Conservation (phyloP, 2,888 invertebrate genomes). For the Leptopilina syphax region DNA sequence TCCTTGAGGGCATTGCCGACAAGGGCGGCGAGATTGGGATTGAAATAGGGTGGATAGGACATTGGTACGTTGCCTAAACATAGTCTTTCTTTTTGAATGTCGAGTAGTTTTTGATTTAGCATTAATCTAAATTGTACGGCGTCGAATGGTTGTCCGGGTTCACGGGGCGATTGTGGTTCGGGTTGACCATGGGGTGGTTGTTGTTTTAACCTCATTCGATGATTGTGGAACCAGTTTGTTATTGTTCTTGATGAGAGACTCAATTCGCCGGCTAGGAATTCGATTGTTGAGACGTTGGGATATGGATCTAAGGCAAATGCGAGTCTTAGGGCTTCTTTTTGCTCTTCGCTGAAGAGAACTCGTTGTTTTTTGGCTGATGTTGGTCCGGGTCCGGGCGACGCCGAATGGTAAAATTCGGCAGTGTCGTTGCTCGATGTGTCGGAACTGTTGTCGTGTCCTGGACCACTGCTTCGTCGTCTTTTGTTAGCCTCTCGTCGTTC, state of each 20-base stretch:
- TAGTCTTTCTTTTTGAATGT: slow-evolving; percentile 91
- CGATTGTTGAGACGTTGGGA: slow-evolving; percentile 97
- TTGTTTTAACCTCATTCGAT: slow-evolving; percentile 97
- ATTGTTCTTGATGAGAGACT: slow-evolving; percentile 96
- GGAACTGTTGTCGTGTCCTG: slow-evolving; percentile 91
- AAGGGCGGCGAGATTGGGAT: slow-evolving; percentile 87
- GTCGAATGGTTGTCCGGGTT: slow-evolving; percentile 90
- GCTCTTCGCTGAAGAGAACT: slow-evolving; percentile 98
- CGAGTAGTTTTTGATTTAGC: slow-evolving; percentile 91
- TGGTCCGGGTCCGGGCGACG: slow-evolving; percentile 86
- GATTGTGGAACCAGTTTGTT: slow-evolving; percentile 99
- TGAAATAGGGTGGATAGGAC: slow-evolving; percentile 88
- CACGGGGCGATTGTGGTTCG: slow-evolving; percentile 86
- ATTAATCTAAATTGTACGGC: slow-evolving; percentile 94
- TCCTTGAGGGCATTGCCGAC: slow-evolving; percentile 87
- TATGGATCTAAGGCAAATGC: slow-evolving; percentile 98
- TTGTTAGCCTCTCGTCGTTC: slow-evolving; percentile 95
- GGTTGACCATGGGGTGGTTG: slow-evolving; percentile 89
- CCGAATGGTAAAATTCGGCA: slow-evolving; percentile 91
- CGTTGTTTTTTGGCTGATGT: slow-evolving; percentile 96
- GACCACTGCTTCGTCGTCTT: slow-evolving; percentile 89
- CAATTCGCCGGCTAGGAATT: slow-evolving; percentile 94
- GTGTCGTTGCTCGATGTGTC: slow-evolving; percentile 93
- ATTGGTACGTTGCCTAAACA: slow-evolving; percentile 87
- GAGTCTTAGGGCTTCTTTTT: slow-evolving; percentile 95